Conservation (phyloP, 2,113 vertebrate species). For the Saguinus midas region DNA sequence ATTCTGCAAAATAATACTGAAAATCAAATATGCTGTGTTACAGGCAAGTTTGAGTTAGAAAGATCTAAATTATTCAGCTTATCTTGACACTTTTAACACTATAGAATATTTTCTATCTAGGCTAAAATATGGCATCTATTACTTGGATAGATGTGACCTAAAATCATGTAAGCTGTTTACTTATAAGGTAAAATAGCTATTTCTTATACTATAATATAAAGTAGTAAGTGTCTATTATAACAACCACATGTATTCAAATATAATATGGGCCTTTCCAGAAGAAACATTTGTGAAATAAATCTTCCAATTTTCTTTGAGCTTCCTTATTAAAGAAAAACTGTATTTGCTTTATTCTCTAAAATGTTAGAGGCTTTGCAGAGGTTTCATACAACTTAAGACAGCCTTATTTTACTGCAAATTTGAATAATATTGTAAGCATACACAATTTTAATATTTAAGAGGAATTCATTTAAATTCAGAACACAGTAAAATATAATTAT, state of each 20-base stretch:
- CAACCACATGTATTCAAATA: slow-evolving; percentile 25
- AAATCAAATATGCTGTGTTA: slow-evolving; percentile 33
- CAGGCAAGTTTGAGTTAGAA: slow-evolving; percentile 33
- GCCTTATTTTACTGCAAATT: background rate
- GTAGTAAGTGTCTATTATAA: background rate
- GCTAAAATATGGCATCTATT: slow-evolving; percentile 20
- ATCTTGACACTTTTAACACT: slow-evolving; percentile 40
- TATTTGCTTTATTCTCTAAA: slow-evolving; percentile 39
- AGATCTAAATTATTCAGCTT: slow-evolving; percentile 55
- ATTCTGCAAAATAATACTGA: slow-evolving; percentile 18
- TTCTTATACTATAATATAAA: slow-evolving; percentile 34
- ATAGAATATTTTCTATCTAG: slow-evolving; percentile 44
- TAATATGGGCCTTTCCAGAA: background rate
- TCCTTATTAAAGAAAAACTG: slow-evolving; percentile 30
- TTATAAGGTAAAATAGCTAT: slow-evolving; percentile 43
- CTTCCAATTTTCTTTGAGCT: background rate
- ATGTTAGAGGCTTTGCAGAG: background rate
- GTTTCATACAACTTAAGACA: background rate
- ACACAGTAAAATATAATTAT: slow-evolving; percentile 1
- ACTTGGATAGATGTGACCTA: slow-evolving; percentile 1
- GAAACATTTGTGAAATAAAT: background rate
- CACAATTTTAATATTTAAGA: slow-evolving; percentile 15
- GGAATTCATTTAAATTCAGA: background rate
- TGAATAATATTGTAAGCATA: slow-evolving; percentile 15
- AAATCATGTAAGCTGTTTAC: slow-evolving; percentile 37